Conservation (phyloP, 1,140 invertebrate species). For the Galleria mellonella region DNA sequence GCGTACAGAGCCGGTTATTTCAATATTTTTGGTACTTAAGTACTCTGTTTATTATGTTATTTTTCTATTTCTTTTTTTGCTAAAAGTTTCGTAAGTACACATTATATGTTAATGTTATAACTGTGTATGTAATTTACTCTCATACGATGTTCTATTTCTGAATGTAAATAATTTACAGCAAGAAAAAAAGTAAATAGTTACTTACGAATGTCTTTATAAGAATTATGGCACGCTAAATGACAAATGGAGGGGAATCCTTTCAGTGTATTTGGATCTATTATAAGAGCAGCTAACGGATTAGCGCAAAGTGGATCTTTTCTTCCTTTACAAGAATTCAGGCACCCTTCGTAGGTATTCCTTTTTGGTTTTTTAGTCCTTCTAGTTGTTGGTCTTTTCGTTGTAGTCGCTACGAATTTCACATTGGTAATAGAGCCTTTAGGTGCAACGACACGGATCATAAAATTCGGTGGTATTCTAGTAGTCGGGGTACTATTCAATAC, state of each 20-base stretch:
- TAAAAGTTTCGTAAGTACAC: too few relatives aligned
- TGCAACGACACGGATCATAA: constrained; percentile 44
- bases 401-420: constrained; percentile 32
- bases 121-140: too few relatives aligned
- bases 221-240: constrained; percentile 62
- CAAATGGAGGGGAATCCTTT: constrained; percentile 61
- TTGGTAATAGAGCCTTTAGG: constrained; percentile 43
- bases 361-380: constrained; percentile 28
- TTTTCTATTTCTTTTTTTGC: too few relatives aligned
- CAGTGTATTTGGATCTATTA: constrained; percentile 41
- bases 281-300: constrained; percentile 26
- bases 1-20: too few relatives aligned
- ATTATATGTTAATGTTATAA: too few relatives aligned
- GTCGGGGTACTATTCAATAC: neutral
- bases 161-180: too few relatives aligned
- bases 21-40: too few relatives aligned
- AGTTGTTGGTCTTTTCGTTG: constrained; percentile 30
- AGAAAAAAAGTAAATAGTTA: constrained; percentile 8
- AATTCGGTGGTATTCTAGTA: neutral
- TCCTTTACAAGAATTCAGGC: constrained; percentile 43
- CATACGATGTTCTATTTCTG: too few relatives aligned
- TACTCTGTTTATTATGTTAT: too few relatives aligned
- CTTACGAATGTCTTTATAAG: constrained; percentile 55
- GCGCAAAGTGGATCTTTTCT: constrained; percentile 49
- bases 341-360: constrained; percentile 46